Conservation (phyloP, 2,113 vertebrate genomes). For the Neodon shergylaensis region DNA sequence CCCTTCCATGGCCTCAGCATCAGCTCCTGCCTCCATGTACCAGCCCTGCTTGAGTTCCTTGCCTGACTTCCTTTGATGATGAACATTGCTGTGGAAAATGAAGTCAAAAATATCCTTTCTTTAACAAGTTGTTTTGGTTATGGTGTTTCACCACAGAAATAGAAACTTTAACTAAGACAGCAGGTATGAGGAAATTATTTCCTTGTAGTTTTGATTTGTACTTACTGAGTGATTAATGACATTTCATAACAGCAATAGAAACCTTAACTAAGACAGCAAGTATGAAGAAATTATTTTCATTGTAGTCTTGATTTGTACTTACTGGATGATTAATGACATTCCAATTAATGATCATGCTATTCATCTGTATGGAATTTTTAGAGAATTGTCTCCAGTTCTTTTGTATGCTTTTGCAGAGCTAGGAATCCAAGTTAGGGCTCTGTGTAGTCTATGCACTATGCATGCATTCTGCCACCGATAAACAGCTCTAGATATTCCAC, state of each 20-base stretch:
- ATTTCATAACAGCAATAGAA: not conserved
- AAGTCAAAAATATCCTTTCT: not conserved
- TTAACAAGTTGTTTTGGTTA: not conserved
- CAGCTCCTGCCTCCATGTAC: not conserved
- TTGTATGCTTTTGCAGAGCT: not conserved
- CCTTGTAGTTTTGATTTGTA: not conserved
- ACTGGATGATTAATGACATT: not conserved
- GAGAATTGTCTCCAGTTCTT: not conserved
- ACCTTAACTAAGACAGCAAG: no score
- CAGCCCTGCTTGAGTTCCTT: not conserved
- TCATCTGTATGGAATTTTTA: not conserved
- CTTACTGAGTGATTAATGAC: not conserved
- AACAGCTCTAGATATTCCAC: not conserved
- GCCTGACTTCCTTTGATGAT: not conserved
- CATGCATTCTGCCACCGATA: no score
- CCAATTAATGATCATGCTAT: not conserved
- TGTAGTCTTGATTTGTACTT: not conserved
- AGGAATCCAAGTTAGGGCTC: not conserved
- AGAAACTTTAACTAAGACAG: not conserved
- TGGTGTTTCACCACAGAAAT: not conserved
- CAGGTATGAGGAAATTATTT: not conserved
- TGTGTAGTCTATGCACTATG: not conserved
- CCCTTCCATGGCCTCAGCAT: not conserved
- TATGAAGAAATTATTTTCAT: not conserved
- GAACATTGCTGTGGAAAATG: not conserved